Evolutionary conservation across 2,113 vertebrate genomes (phyloP), one percentile per base, ranked within the genome.

Genomic region (Epinephelus moara): DNA sequence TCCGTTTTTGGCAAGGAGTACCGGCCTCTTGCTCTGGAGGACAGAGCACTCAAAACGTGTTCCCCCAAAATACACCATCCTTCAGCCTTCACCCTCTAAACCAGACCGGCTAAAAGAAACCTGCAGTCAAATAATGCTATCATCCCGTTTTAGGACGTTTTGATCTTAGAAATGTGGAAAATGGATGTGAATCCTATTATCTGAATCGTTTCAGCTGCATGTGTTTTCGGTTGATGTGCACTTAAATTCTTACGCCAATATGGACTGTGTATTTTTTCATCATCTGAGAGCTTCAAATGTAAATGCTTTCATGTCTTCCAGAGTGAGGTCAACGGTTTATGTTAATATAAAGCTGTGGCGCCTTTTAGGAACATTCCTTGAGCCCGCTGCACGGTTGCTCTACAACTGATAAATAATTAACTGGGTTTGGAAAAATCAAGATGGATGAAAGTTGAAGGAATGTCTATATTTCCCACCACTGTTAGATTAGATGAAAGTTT

Each of bases 1-100:
- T 87, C 70, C 9, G 49, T 80, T 92, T 92, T 88, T 88, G 85
- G 85, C 85, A 81, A 90, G 80, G 67, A 79, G 62, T 40, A 33
- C 68, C 2, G 4, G 71, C 60, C 33, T 75, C 67, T 88, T 50
- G 33, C 76, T 80, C 62, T 82, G 79, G 84, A 92, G 87, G 85
- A 81, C 82, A 69, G 45, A 83, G 68, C 87, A 84, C 78, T 94
- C 70, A 83, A 85, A 69, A 74, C 75, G 67, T 71, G 14, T 84
- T 64, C 25, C 63, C 64, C 82, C 69, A 68, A 80, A 84, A 91
- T 86, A 81, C 33, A 73, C 62, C 68, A 78, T 56, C 81, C 55
- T 27, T 76, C 47, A 23, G 66, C 63, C 62, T 80, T 75, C 75
- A 55, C 15, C 42, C 14, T 79, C 7, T 17, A 52, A n/a, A 45